Percentiles rank a stretch among this genome's conserved stretches.
Conservation (phyloP, 2,888 invertebrate species). For the Plagodis dolabraria region DNA sequence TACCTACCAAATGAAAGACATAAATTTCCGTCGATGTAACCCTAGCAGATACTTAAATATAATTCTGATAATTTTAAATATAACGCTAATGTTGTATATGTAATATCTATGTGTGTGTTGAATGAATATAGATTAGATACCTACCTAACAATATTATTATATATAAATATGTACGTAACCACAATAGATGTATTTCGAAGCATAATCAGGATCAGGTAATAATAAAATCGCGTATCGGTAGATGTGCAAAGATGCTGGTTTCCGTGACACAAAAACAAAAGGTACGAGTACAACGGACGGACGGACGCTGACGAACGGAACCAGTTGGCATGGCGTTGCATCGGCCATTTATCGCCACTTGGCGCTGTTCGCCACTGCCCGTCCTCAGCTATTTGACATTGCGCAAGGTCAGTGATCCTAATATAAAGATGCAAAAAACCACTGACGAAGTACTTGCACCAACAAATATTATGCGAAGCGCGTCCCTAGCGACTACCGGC, state of each 20-base stretch:
- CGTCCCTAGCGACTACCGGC: conserved; percentile 53
- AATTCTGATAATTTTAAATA: no score
- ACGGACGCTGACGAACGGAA: conserved; percentile 45
- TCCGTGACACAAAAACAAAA: conserved; percentile 66
- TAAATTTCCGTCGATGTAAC: no score
- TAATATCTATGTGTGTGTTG: no score
- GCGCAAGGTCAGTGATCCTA: conserved; percentile 83
- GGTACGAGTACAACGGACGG: conserved; percentile 43
- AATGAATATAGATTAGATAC: no score
- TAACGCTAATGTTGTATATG: no score
- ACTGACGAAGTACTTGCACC: conserved; percentile 30
- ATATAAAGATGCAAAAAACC: conserved; percentile 79
- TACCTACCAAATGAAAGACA: no score
- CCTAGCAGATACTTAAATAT: no score
- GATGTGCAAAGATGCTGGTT: conserved; percentile 48
- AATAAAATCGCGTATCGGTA: conserved; percentile 5
- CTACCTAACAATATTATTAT: no score
- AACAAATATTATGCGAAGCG: conserved; percentile 53
- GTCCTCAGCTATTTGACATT: conserved; percentile 82
- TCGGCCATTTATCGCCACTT: conserved; percentile 58
- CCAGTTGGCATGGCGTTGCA: conserved; percentile 64
- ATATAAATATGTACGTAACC: no score
- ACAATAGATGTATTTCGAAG: no score
- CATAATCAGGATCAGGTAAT: no score
- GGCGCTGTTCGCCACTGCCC: conserved; percentile 51